A percentile compares a stretch with the other conserved stretches of the same genome.
Evolutionary conservation across 2,113 vertebrate genomes (phyloP).

Genomic region (Cyphomyrus discorhynchus): DNA sequence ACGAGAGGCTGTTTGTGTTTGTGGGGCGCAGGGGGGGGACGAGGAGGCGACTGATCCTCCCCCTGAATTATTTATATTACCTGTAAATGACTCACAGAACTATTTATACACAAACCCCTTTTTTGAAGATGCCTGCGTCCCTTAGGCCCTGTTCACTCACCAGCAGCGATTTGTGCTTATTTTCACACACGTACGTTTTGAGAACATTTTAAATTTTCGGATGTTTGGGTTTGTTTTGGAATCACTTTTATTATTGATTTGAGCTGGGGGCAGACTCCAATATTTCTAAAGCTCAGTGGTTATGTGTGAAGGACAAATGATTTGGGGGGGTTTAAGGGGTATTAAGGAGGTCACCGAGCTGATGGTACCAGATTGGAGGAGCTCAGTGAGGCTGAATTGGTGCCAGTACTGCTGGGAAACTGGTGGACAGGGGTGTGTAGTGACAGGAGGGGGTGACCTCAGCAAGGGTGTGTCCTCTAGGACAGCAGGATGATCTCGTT

Average conservation of each 20-base stretch:
- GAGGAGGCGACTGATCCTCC: neutral
- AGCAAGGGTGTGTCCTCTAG: neutral
- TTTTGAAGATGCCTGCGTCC: neutral
- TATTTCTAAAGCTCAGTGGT: neutral
- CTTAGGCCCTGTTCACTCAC: slow-evolving; percentile 25
- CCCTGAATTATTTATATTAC: slow-evolving; percentile 11
- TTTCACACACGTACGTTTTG: neutral
- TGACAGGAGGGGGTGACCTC: neutral
- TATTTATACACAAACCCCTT: neutral
- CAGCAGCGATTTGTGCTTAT: slow-evolving; percentile 31
- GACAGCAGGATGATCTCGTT: neutral
- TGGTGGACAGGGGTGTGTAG: neutral
- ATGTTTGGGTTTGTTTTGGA: neutral
- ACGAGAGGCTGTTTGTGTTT: neutral
- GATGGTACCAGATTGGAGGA: neutral
- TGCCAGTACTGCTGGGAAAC: neutral
- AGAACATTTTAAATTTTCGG: neutral
- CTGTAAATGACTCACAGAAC: neutral
- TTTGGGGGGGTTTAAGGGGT: neutral
- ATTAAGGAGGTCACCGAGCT: neutral
- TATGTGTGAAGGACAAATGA: neutral
- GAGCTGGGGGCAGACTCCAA: neutral
- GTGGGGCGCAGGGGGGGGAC: neutral
- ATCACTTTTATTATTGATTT: neutral
- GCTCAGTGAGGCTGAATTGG: neutral